Percentiles rank a stretch among this genome's conserved stretches.
These are phyloP conservation scores for Grus americana DNA, from an alignment of 2,113 vertebrate genomes.

Conservation along the genomic window DNA sequence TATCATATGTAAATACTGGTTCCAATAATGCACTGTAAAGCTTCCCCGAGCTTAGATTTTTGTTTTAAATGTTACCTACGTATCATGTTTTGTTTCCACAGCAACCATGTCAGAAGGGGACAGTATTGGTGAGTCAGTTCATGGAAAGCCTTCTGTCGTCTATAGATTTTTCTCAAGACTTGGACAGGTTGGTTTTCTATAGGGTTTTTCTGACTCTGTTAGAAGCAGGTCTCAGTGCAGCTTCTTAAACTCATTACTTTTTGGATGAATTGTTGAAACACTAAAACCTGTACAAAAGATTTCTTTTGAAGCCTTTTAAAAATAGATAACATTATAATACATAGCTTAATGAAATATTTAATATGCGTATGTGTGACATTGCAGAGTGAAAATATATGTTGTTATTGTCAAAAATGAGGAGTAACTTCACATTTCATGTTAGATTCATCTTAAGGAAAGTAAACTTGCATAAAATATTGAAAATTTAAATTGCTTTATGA, in stretches of 20 bases:
- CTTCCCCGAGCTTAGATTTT: not conserved
- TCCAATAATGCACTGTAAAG: not conserved
- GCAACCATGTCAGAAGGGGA: conserved; percentile 97
- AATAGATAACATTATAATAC: not conserved
- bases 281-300: not conserved
- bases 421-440: not conserved
- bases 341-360: not conserved
- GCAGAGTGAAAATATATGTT: not conserved
- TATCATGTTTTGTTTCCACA: conserved; percentile 20
- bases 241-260: not conserved
- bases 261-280: not conserved
- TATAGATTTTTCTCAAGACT: conserved; percentile 91
- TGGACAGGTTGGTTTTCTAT: conserved; percentile 85
- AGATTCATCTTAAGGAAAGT: not conserved
- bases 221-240: not conserved
- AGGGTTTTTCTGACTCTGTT: not conserved
- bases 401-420: not conserved
- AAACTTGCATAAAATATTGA: not conserved
- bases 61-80: not conserved
- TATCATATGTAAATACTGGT: not conserved
- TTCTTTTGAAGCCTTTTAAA: not conserved
- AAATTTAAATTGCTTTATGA: not conserved
- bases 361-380: accelerated
- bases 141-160: conserved; percentile 92
- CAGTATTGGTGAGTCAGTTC: conserved; percentile 94